Evolutionary conservation across 2,113 vertebrate species (phyloP).

Genomic region (Barnardius zonarius): DNA sequence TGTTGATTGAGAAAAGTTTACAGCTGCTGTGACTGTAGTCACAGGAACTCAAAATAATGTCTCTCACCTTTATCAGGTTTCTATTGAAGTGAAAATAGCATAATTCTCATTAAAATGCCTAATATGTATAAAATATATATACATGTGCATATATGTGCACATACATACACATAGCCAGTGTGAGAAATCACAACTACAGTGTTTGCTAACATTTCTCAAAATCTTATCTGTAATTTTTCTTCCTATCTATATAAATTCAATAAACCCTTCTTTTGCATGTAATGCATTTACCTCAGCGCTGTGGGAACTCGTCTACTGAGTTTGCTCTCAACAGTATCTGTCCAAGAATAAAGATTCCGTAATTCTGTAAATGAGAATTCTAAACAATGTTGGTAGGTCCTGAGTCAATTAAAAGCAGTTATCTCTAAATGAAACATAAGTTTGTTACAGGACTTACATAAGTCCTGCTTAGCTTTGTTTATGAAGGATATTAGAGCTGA

Average conservation of each 20-base stretch:
- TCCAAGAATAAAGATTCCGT: neutral
- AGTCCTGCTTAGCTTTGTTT: neutral
- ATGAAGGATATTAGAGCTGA: neutral
- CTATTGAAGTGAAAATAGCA: neutral
- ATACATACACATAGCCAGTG: neutral
- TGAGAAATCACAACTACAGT: neutral
- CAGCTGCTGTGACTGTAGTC: neutral
- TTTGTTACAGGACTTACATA: neutral
- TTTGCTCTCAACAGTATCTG: neutral
- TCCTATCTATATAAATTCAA: neutral
- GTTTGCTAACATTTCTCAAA: neutral
- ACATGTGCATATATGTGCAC: neutral
- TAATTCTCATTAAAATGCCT: neutral
- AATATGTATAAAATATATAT: neutral
- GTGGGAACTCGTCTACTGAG: neutral
- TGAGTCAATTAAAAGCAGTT: neutral
- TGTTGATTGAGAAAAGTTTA: neutral
- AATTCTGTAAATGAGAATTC: neutral
- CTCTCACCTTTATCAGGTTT: neutral
- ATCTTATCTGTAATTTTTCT: rapidly evolving
- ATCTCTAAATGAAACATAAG: neutral
- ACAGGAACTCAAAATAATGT: neutral
- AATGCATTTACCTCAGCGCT: neutral
- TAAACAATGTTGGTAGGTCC: neutral
- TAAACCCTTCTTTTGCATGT: neutral